Conservation (phyloP, 2,888 invertebrate genomes). For the Lochmaea capreae region DNA sequence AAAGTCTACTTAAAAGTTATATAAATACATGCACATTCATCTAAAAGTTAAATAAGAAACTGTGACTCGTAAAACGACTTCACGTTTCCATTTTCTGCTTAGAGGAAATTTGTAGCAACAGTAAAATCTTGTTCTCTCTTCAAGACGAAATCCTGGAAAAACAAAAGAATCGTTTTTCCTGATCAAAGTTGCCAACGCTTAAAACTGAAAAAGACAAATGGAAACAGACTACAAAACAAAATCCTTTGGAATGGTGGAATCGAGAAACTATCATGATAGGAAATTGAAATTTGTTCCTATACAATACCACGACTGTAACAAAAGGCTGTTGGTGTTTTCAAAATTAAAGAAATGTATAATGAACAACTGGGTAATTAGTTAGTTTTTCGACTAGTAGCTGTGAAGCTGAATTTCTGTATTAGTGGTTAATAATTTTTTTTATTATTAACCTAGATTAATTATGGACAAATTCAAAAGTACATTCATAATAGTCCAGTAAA, state of each 20-base stretch:
- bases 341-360: not conserved
- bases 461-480: too few species aligned
- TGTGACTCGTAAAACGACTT: constrained; percentile 5
- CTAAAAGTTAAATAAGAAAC: constrained; percentile 17
- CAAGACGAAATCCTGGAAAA: constrained; percentile 14
- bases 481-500: too few species aligned
- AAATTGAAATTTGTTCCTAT: not conserved
- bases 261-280: constrained; percentile 11
- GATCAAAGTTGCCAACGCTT: constrained; percentile 19
- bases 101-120: constrained; percentile 1
- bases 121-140: constrained; percentile 7
- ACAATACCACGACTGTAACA: not conserved
- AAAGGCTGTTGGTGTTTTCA: not conserved
- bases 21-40: constrained; percentile 10
- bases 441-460: too few species aligned
- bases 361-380: not conserved
- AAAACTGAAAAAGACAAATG: constrained; percentile 21
- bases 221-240: constrained; percentile 17
- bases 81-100: constrained; percentile 18
- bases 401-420: too few species aligned
- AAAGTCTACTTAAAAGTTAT: not conserved
- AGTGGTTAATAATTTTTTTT: too few species aligned
- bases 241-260: constrained; percentile 3
- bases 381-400: too few species aligned
- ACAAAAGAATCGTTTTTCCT: constrained; percentile 20